Evolutionary conservation across 2,113 vertebrate species (phyloP).

Genomic region (Delphinus delphis): DNA sequence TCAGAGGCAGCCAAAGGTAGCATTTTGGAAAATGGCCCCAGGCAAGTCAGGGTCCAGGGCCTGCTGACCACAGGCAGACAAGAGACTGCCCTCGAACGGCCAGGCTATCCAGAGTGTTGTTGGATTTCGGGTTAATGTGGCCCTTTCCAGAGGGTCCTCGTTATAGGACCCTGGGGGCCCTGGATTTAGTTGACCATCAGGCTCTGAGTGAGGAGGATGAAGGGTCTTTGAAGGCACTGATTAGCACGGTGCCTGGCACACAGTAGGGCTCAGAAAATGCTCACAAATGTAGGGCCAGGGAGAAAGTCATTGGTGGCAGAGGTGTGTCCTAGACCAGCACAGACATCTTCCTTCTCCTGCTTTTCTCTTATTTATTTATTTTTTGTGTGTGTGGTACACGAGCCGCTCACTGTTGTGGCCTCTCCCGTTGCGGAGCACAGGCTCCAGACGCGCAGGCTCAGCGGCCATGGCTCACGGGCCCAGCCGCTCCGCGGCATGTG

Average conservation of each 20-base stretch:
- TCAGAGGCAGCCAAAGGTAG: not conserved
- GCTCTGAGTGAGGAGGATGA: not conserved
- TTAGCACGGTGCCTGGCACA: not conserved
- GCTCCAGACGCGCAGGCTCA: no score
- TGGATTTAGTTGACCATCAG: not conserved
- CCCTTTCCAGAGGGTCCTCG: not conserved
- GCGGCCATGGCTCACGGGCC: no score
- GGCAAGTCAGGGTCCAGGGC: not conserved
- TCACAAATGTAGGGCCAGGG: accelerated
- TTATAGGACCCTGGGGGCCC: not conserved
- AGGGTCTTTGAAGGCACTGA: not conserved
- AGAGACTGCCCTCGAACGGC: not conserved
- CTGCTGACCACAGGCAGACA: accelerated
- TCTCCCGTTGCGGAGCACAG: no score
- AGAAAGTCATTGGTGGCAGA: not conserved
- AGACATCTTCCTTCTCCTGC: accelerated
- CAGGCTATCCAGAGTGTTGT: accelerated
- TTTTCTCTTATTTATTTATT: no score
- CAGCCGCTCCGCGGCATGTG: no score
- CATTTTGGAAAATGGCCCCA: not conserved
- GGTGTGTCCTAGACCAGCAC: not conserved
- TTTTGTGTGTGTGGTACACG: no score
- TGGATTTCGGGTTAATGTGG: not conserved
- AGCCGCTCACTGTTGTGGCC: no score
- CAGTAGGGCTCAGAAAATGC: not conserved